These are phyloP conservation scores for Poecilia gillii DNA, from an alignment of 2,797 vertebrate species.

Conservation along the genomic window DNA sequence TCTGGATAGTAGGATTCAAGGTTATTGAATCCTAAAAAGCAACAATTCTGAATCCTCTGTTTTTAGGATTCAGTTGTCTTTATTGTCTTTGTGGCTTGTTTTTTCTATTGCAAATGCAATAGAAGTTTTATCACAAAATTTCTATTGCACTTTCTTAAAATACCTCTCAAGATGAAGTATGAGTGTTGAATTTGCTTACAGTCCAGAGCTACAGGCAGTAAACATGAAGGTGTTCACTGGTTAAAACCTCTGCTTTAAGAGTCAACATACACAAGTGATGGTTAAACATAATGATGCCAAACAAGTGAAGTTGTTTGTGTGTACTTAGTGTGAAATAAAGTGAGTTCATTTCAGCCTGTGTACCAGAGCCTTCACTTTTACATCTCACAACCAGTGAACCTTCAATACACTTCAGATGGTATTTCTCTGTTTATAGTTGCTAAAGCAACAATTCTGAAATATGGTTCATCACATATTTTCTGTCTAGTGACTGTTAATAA, in stretches of 20 bases:
- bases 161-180: not conserved
- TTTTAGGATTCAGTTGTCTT: not conserved
- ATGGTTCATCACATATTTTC: not conserved
- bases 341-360: too few species aligned
- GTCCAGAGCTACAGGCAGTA: too few species aligned
- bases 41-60: too few species aligned
- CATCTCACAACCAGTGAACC: too few species aligned
- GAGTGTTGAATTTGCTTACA: not conserved
- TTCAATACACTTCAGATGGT: not conserved
- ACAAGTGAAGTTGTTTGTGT: not conserved
- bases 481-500: not conserved
- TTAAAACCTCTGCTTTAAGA: not conserved
- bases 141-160: not conserved
- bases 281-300: not conserved
- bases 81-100: too few species aligned
- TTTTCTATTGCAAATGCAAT: too few species aligned
- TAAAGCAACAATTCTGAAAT: too few species aligned
- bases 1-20: not conserved
- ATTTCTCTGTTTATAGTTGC: not conserved
- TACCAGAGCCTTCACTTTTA: too few species aligned
- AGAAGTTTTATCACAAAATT: not conserved
- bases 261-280: not conserved
- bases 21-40: too few species aligned
- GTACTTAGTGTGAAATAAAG: too few species aligned
- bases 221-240: not conserved